Evolutionary conservation across 2,888 invertebrate species (phyloP), one percentile per base, ranked within the genome.

Genomic region (Dolichomitus sp.): DNA sequence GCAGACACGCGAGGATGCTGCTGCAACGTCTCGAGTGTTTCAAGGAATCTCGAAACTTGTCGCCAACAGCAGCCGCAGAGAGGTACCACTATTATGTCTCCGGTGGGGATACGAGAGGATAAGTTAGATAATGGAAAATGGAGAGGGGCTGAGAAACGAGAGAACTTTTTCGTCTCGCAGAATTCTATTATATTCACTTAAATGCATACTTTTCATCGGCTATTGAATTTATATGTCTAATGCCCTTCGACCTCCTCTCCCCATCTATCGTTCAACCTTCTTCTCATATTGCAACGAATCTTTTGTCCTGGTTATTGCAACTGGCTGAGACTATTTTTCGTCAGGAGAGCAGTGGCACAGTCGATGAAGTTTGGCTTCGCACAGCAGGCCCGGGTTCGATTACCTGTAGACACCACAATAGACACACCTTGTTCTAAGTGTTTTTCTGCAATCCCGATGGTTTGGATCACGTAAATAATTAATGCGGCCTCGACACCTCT

Each of bases 21-120:
- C 80, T 74, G 74, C 80, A 61, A 17, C 69, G 80, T 80, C 80
- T 80, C 80, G 69, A 80, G 80, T 69, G 69, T 69, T 65, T 80
- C 74, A 45, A 23, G 45, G 54, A 74, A 63, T 80, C 80, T 80
- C 52, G 74, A 80, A 75, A 80, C 69, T 80, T 75, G 69, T 63
- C 52, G 74, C 33, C 52, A 42, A 50, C 68, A 77, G 52, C n/a
- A 63, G 19, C 63, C 48, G 73, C 73, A 59, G 37, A 33, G 17
- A 48, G 17, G 17, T 37, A 17, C n/a, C 4, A 17, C 48, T 48
- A 48, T 17, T 48, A 48, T 17, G 17, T 48, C 48, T 0, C 48
- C 48, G 42, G 14, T 12, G 33, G 17, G 17, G 19, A 7, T 17
- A 33, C 50, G 40, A 61, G 61, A 61, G 76, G 76, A 40, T 27